Evolutionary conservation across 2,888 invertebrate species (phyloP).

Genomic region (Villa cingulata): DNA sequence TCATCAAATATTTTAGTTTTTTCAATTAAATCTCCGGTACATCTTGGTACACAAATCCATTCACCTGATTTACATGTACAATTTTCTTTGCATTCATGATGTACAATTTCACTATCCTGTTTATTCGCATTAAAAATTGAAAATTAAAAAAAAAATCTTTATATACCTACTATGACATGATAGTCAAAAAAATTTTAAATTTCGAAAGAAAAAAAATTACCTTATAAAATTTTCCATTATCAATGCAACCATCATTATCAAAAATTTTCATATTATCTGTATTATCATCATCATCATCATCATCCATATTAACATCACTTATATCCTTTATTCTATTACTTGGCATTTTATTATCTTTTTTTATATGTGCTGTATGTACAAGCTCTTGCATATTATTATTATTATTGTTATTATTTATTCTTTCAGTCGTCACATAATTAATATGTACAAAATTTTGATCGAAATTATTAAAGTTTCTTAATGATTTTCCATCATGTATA

Average conservation of each 20-base stretch:
- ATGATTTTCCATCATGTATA: too few relatives aligned
- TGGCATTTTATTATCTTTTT: too few relatives aligned
- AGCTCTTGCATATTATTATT: too few relatives aligned
- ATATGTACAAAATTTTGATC: too few relatives aligned
- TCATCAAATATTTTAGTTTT: conserved; percentile 53
- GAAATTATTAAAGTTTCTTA: too few relatives aligned
- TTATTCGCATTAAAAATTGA: too few relatives aligned
- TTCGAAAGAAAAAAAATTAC: conserved; percentile 23
- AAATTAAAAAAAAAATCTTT: too few relatives aligned
- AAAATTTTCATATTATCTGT: conserved; percentile 23
- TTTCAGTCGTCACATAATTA: too few relatives aligned
- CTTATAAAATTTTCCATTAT: conserved; percentile 40
- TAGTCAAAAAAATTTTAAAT: too few relatives aligned
- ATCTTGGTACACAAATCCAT: conserved; percentile 60
- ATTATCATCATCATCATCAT: conserved; percentile 40
- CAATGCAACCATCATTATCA: conserved; percentile 33
- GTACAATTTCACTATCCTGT: conserved; percentile 54
- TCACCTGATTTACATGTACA: conserved; percentile 57
- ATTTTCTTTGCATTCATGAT: conserved; percentile 60
- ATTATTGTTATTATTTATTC: too few relatives aligned
- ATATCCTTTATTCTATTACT: conserved; percentile 49
- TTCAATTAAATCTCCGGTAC: conserved; percentile 53
- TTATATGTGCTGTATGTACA: too few relatives aligned
- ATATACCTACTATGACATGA: too few relatives aligned
- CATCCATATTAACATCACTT: conserved; percentile 67